Base-by-base conservation (phyloP, 2,113 vertebrate genomes). In the Hyperoodon ampullatus region DNA sequence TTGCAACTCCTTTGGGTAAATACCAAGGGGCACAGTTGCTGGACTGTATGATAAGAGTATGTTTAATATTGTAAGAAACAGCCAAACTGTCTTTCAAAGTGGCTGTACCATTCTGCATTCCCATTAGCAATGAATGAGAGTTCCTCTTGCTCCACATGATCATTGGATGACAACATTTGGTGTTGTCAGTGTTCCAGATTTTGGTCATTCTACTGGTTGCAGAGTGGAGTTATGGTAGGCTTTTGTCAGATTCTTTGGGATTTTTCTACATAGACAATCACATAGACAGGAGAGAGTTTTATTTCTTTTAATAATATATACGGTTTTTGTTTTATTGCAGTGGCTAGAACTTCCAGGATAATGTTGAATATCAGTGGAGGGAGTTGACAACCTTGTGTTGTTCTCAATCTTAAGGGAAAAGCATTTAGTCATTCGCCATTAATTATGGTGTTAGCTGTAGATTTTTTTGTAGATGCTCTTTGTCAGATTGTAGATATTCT, bases 401-500 rank as follows among this genome's bases (percentile, higher is more conserved):
- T 74, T 93, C 11, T 95, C 24, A 63, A 6, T 90, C 28, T 90
- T 75, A 87, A 90, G 39, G 53, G 86, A 33, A 60, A 93, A n/a
- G 21, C 21, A 63, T 80, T 82, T 89, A 53, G 60, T 77, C 42
- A 75, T 63, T 75, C 65, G 44, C 63, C 28, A 35, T 81, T 44
- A 60, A 93, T 9, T 94, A n/a, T 47, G 26, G 70, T 72, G 11
- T 63, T 55, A 68, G 70, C 53, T 90, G 18, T 66, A 58, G 89
- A 30, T 77, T n/a, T 92, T 88, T 77, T 70, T 80, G 75, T 58
- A 58, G 24, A 44, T 72, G 44, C 13, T 12, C 1, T 47, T 61
- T 75, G 42, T 92, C 11, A 65, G 21, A 24, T 84, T 96, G 28
- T 87, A 55, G 53, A 71, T 70, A 8, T 68, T 90, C 35, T 94